A percentile compares a stretch with the other conserved stretches of the same genome.
Conservation (phyloP, 2,888 invertebrate genomes). For the Stomorhina lunata region DNA sequence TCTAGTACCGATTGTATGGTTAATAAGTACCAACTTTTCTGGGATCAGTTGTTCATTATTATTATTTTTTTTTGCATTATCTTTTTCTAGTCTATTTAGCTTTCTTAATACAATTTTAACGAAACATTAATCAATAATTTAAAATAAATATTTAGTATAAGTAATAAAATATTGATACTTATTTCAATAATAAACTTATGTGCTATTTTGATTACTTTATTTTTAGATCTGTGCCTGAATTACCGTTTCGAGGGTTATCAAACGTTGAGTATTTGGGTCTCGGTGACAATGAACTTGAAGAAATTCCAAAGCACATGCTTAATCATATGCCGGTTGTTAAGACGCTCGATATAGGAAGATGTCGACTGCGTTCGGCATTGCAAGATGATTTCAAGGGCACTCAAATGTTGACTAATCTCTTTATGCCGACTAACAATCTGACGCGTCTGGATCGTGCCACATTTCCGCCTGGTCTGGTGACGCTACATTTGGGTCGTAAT, state of each 20-base stretch:
- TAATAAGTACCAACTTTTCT: no score
- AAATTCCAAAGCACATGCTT: slow-evolving; percentile 88
- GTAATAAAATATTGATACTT: background rate
- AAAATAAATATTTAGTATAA: no score
- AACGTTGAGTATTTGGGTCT: slow-evolving; percentile 88
- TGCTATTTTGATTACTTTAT: slow-evolving; percentile 58
- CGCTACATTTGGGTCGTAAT: slow-evolving; percentile 88
- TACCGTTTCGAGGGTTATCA: slow-evolving; percentile 87
- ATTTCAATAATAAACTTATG: background rate
- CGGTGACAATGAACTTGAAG: slow-evolving; percentile 88
- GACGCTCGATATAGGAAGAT: slow-evolving; percentile 90
- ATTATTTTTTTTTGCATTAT: no score
- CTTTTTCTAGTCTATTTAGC: no score
- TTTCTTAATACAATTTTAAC: no score
- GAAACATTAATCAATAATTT: no score
- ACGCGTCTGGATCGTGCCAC: slow-evolving; percentile 86
- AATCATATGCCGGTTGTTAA: slow-evolving; percentile 88
- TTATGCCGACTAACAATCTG: slow-evolving; percentile 88
- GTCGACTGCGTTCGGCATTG: slow-evolving; percentile 87
- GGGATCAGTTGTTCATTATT: no score
- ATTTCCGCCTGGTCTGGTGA: slow-evolving; percentile 85
- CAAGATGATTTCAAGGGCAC: slow-evolving; percentile 88
- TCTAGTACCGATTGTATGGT: no score
- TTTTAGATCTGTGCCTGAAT: slow-evolving; percentile 86
- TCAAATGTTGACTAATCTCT: slow-evolving; percentile 84